A percentile compares a stretch with the other conserved stretches of the same genome.
Conservation (phyloP, 2,888 invertebrate genomes). For the Epistrophe grossulariae region DNA sequence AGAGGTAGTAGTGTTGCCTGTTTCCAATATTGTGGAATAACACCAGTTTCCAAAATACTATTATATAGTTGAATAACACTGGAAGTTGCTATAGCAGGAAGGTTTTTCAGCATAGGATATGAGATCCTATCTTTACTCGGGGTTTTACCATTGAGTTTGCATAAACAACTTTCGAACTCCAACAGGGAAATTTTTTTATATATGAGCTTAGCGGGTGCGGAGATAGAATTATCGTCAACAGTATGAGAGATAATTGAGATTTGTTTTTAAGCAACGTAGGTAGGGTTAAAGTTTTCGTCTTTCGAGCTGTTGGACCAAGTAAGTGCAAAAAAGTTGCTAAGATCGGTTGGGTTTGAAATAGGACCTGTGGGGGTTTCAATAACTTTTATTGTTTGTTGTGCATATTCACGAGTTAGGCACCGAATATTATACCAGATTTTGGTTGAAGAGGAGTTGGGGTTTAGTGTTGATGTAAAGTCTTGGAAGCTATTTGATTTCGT, state of each 20-base stretch:
- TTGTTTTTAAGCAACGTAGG: background rate
- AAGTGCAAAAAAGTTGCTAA: background rate
- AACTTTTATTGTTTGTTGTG: background rate
- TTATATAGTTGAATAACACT: background rate
- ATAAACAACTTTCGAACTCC: background rate
- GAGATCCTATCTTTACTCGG: conserved; percentile 8
- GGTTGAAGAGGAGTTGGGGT: background rate
- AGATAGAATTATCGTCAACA: background rate
- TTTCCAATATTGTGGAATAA: background rate
- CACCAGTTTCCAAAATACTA: background rate
- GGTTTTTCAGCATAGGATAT: background rate
- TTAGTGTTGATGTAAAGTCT: background rate
- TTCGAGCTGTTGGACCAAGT: background rate
- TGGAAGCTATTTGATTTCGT: background rate
- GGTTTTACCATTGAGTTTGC: background rate
- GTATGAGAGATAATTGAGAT: background rate
- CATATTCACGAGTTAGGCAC: background rate
- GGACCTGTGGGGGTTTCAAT: background rate
- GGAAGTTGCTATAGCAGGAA: background rate
- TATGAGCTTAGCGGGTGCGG: background rate
- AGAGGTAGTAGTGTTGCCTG: background rate
- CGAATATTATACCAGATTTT: background rate
- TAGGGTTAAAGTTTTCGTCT: background rate
- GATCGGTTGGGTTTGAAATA: background rate
- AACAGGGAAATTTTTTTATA: background rate